Percentiles rank a stretch among this genome's conserved stretches.
Conservation (phyloP, 2,113 vertebrate genomes). For the Pomatostomus ruficeps region DNA sequence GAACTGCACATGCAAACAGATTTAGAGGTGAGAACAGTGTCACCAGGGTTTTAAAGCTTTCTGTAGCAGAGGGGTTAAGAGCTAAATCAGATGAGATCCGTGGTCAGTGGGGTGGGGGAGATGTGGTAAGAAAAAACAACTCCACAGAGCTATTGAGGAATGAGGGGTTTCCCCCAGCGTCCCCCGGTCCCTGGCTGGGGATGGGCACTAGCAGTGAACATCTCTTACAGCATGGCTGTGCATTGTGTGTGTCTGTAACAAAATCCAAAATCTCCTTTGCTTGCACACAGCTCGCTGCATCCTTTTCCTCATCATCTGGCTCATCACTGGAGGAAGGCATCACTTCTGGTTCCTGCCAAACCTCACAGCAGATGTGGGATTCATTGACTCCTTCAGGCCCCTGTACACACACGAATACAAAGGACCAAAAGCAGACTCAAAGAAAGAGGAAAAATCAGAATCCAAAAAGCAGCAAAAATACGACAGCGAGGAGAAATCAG, state of each 20-base stretch:
- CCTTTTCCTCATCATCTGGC: slow-evolving; percentile 97
- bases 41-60: neutral
- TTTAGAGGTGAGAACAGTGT: neutral
- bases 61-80: neutral
- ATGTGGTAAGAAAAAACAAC: fast-evolving
- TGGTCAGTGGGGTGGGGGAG: neutral
- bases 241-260: neutral
- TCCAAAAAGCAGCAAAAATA: slow-evolving; percentile 84
- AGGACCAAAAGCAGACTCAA: slow-evolving; percentile 85
- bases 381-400: slow-evolving; percentile 98
- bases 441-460: slow-evolving; percentile 85
- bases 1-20: neutral
- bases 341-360: slow-evolving; percentile 99
- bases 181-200: neutral
- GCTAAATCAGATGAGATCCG: neutral
- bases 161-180: fast-evolving
- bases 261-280: neutral
- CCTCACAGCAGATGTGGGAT: slow-evolving; percentile 95
- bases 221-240: neutral
- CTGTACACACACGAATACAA: slow-evolving; percentile 99
- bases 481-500: slow-evolving; percentile 91
- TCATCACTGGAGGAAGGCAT: slow-evolving; percentile 94
- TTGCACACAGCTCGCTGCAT: slow-evolving; percentile 88
- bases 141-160: neutral
- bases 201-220: neutral